Percentiles rank a stretch among this genome's conserved stretches.
These are phyloP conservation scores for Eufriesea mexicana DNA, from an alignment of 1,140 invertebrate genomes.

Conservation along the genomic window DNA sequence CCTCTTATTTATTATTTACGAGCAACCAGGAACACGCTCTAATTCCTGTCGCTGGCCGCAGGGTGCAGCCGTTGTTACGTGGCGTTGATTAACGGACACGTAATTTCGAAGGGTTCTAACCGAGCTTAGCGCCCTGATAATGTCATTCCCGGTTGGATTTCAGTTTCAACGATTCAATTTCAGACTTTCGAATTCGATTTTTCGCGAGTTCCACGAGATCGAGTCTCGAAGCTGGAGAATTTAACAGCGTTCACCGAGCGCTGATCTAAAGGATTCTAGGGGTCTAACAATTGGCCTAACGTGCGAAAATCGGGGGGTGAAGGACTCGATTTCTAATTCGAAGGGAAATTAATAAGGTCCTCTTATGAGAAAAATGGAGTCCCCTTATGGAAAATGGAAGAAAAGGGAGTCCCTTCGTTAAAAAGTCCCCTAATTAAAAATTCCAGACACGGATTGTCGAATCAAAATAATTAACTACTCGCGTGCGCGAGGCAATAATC, in stretches of 20 bases:
- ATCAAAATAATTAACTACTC: too few species aligned
- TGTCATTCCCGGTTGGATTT: background rate
- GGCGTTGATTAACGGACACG: background rate
- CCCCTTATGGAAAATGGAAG: too few species aligned
- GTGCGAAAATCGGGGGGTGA: too few species aligned
- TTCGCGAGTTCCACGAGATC: background rate
- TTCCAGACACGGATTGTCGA: too few species aligned
- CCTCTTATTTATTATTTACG: slow-evolving; percentile 36
- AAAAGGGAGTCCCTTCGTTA: too few species aligned
- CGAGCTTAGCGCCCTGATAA: background rate
- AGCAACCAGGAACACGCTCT: background rate
- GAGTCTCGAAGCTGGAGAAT: too few species aligned
- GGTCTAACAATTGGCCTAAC: too few species aligned
- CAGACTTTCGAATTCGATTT: background rate
- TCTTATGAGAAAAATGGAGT: too few species aligned
- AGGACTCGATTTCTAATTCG: too few species aligned
- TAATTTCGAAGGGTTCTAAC: background rate
- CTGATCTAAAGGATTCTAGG: too few species aligned
- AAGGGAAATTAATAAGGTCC: too few species aligned
- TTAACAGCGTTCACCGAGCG: background rate
- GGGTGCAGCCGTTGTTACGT: background rate
- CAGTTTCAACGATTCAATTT: background rate
- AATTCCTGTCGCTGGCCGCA: background rate
- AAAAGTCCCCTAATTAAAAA: too few species aligned
- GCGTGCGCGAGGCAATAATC: background rate